Percentiles rank a stretch among this genome's conserved stretches.
Conservation (phyloP, 2,113 vertebrate genomes). For the Petrocephalus microphthalmus region DNA sequence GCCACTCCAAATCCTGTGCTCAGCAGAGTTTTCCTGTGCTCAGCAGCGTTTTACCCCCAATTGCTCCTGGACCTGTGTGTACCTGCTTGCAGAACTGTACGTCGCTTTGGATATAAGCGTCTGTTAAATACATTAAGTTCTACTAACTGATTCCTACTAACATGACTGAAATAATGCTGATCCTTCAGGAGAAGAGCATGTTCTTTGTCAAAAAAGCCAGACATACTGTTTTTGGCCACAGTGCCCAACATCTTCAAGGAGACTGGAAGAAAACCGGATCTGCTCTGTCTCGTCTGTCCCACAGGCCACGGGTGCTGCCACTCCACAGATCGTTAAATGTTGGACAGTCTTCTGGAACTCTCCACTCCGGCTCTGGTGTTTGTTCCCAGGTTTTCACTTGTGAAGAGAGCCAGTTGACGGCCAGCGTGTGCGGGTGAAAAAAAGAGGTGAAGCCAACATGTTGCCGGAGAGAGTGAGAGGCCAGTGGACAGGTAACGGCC, state of each 20-base stretch:
- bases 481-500: neutral
- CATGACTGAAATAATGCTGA: neutral
- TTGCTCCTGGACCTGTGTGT: neutral
- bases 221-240: neutral
- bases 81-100: neutral
- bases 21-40: too few relatives aligned
- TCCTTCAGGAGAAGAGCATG: neutral
- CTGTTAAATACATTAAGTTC: neutral
- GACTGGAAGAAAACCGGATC: neutral
- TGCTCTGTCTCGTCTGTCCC: neutral
- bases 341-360: neutral
- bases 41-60: too few relatives aligned
- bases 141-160: neutral
- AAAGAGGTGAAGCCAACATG: neutral
- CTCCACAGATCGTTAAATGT: neutral
- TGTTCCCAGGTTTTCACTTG: neutral
- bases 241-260: neutral
- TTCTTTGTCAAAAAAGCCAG: neutral
- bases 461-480: neutral
- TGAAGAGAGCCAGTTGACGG: neutral
- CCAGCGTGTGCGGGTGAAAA: neutral
- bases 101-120: neutral
- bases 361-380: neutral
- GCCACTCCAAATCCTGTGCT: too few relatives aligned
- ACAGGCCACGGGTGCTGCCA: neutral